Evolutionary conservation across 2,113 vertebrate genomes (phyloP), one percentile per base, ranked within the genome.

Genomic region (Psilopsiagon aymara): DNA sequence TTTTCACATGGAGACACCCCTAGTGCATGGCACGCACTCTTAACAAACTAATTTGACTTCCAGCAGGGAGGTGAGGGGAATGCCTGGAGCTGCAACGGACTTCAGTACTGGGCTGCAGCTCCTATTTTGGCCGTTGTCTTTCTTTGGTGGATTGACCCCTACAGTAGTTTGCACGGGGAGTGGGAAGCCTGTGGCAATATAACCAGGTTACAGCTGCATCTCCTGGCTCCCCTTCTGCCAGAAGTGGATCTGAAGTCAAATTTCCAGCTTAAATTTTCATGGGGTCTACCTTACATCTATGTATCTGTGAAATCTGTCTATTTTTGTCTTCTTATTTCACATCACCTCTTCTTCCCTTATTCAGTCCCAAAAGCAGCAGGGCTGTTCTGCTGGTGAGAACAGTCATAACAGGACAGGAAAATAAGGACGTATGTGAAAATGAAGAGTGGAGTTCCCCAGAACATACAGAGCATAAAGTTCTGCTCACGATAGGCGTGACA

Each of bases 101-200:
- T 17, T 27, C 21, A 18, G 10, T 24, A 27, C 35, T 41, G 62
- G 47, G 25, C 49, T 70, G 57, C 9, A 4, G 44, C 24, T 85
- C 0, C 0, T 44, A 11, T 35, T 46, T 57, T 27, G 27, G 46
- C n/a, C 7, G 1, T 82, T 63, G 82, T 67, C 28, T 81, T 47
- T 53, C 73, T 62, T 41, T 35, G 28, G 35, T 51, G 35, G 33
- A 13, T 66, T 43, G 44, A 17, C 57, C 4, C 69, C 29, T 44
- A 24, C 1, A 0, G 24, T 17, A 59, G 43, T 17, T 75, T 46
- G 4, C 2, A 1, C 19, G 24, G 62, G 70, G 13, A 82, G 20
- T 17, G 8, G 46, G 41, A 77, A 78, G 18, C 41, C 75, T 44
- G 15, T 15, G 13, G 46, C 33, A 67, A 29, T 24, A 29, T 16